These are phyloP conservation scores for Cygnus atratus DNA, from an alignment of 2,113 vertebrate genomes.

Conservation along the genomic window DNA sequence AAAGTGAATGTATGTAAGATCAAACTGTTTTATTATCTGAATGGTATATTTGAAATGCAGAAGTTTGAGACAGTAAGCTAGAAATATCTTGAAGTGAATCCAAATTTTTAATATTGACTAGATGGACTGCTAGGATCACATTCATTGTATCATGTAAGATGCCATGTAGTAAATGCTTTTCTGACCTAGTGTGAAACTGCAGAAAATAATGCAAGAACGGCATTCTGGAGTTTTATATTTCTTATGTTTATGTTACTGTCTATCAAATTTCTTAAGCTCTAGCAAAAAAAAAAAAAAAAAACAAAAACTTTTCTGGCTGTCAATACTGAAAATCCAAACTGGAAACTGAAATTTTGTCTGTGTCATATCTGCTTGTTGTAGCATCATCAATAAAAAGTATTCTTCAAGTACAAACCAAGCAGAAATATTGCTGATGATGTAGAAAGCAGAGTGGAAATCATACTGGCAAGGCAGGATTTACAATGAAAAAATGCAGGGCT, in stretches of 20 bases:
- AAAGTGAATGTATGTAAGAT: neutral
- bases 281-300: neutral
- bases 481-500: neutral
- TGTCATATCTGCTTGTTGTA: neutral
- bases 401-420: neutral
- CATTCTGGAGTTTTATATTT: neutral
- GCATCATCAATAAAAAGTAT: neutral
- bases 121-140: neutral
- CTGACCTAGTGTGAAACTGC: neutral
- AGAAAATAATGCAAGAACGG: neutral
- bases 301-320: neutral
- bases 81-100: neutral
- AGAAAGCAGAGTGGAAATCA: neutral
- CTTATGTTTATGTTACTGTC: neutral
- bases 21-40: neutral
- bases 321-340: neutral
- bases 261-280: neutral
- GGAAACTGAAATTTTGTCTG: neutral
- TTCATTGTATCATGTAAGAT: neutral
- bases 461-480: neutral
- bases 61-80: neutral
- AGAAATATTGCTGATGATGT: neutral
- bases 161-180: neutral
- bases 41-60: neutral
- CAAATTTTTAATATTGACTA: neutral